Percentiles rank a stretch among this genome's conserved stretches.
Evolutionary conservation across 1,140 invertebrate species (phyloP).

Genomic region (Rhagoletis pomonella): DNA sequence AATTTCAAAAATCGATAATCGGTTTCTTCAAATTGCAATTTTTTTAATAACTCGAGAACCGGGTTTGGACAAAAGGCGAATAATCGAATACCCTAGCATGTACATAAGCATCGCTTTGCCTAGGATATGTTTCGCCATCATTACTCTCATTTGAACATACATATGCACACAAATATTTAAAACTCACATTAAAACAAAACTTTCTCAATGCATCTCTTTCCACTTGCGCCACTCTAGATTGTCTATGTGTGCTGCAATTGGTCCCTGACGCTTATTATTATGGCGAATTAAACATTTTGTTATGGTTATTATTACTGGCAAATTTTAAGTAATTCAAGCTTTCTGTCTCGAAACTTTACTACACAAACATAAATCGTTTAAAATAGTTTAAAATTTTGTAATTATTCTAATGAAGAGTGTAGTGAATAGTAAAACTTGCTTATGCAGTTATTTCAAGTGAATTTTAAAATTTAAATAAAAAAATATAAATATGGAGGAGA

Average conservation of each 20-base stretch:
- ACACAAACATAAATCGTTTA: constrained; percentile 39
- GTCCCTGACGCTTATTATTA: constrained; percentile 12
- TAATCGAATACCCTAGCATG: no score
- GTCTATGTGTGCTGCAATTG: not conserved
- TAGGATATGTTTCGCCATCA: not conserved
- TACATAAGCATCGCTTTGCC: not conserved
- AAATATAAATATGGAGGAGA: not conserved
- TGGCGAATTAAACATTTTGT: constrained; percentile 39
- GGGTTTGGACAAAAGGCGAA: no score
- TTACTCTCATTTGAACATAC: no score
- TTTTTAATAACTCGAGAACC: no score
- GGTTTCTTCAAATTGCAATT: no score
- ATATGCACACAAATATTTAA: not conserved
- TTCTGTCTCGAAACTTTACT: constrained; percentile 26
- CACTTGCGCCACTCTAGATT: not conserved
- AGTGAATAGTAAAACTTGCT: not conserved
- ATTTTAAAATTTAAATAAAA: not conserved
- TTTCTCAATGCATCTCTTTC: constrained; percentile 32
- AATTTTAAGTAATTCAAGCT: constrained; percentile 19
- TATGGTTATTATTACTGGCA: constrained; percentile 34
- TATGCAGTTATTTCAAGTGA: not conserved
- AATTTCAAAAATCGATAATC: no score
- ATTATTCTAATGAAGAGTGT: constrained; percentile 13
- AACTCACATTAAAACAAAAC: constrained; percentile 23
- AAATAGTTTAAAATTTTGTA: not conserved